These are phyloP conservation scores for Zeugodacus cucurbitae DNA, from an alignment of 1,140 invertebrate genomes.

Conservation along the genomic window DNA sequence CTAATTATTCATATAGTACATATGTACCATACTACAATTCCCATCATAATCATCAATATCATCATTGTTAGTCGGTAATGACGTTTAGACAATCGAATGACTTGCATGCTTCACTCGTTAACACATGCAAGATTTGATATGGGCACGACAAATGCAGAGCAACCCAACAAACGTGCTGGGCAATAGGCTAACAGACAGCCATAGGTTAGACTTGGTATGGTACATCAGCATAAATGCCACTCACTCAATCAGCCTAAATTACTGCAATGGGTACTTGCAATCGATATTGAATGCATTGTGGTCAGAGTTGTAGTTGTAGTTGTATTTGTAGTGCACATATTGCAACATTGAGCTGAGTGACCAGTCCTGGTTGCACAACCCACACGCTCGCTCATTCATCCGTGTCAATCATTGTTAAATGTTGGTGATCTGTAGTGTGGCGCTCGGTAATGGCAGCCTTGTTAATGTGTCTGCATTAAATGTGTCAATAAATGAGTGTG, in stretches of 20 bases:
- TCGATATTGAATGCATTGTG: conserved; percentile 20
- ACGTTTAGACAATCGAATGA: not conserved
- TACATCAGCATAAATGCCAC: conserved; percentile 3
- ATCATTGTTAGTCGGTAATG: not conserved
- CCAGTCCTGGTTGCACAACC: not conserved
- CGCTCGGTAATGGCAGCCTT: not conserved
- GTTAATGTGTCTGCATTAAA: not conserved
- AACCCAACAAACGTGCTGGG: not conserved
- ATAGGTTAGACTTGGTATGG: not conserved
- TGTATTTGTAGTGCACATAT: not conserved
- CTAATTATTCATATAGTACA: too few relatives aligned
- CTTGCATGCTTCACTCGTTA: not conserved
- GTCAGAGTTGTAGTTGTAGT: not conserved
- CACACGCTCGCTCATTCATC: not conserved
- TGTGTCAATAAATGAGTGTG: not conserved
- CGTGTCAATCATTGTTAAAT: not conserved
- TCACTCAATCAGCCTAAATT: conserved; percentile 23
- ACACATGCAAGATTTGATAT: not conserved
- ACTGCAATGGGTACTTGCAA: not conserved
- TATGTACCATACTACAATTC: too few relatives aligned
- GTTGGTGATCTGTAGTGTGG: not conserved
- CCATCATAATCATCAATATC: not conserved
- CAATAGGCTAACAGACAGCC: not conserved
- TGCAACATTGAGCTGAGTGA: not conserved
- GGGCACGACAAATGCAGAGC: not conserved